Percentiles rank a stretch among this genome's conserved stretches.
Conservation (phyloP, 2,888 invertebrate genomes). For the Ophonus ardosiacus region DNA sequence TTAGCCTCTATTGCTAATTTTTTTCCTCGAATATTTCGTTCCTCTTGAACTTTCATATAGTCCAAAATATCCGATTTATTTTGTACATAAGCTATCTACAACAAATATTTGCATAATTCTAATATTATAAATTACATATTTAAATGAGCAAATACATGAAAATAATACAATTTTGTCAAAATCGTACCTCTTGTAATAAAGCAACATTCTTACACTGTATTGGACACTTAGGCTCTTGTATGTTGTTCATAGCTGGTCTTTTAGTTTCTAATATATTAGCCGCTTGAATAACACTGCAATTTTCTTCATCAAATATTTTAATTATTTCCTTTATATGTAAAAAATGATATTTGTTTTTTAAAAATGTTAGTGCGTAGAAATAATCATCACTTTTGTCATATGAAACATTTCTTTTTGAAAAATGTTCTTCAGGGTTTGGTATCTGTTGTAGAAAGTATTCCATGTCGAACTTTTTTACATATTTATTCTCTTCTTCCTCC, state of each 20-base stretch:
- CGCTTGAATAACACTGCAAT: constrained; percentile 33
- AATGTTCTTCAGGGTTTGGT: constrained; percentile 37
- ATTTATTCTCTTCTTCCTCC: constrained; percentile 22
- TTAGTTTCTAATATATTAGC: constrained; percentile 25
- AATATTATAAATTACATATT: too few species aligned
- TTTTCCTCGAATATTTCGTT: constrained; percentile 66
- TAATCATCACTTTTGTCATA: constrained; percentile 35
- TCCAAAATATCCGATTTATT: constrained; percentile 70
- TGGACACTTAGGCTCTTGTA: background rate
- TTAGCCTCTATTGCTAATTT: constrained; percentile 72
- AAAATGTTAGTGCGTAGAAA: constrained; percentile 27
- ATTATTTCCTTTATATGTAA: constrained; percentile 34
- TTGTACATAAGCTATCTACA: constrained; percentile 71
- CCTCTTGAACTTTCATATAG: constrained; percentile 68
- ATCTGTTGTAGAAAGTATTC: constrained; percentile 24
- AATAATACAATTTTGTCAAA: too few species aligned
- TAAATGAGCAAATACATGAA: too few species aligned
- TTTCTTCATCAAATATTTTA: constrained; percentile 40
- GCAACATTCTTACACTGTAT: constrained; percentile 25
- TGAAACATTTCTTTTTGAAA: constrained; percentile 28
- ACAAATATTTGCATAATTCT: background rate
- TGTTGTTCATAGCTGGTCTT: background rate
- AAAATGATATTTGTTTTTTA: constrained; percentile 9
- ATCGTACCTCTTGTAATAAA: constrained; percentile 17
- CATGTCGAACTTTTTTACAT: constrained; percentile 24